phyloP scores from a whole-genome alignment of 2,113 vertebrate genomes.

The Todiramphus chloris region DNA sequence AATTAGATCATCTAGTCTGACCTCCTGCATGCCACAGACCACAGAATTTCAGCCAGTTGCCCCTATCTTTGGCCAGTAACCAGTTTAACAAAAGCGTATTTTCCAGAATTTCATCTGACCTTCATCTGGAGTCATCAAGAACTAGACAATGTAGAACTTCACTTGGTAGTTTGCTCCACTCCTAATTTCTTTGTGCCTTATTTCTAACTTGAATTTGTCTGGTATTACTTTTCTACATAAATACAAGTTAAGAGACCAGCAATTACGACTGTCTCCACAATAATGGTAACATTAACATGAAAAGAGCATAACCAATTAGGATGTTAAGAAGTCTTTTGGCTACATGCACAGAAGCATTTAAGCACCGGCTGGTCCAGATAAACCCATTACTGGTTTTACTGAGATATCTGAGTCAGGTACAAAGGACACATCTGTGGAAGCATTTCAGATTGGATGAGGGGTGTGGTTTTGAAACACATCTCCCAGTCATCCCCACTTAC shows the following conservation, averaged over 20 bases:
- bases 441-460: background rate
- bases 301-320: background rate
- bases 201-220: background rate
- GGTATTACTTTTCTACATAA: conserved; percentile 11
- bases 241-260: background rate
- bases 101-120: conserved; percentile 57
- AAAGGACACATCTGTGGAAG: background rate
- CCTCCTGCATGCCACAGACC: conserved; percentile 32
- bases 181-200: background rate
- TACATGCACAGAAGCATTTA: background rate
- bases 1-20: conserved; percentile 59
- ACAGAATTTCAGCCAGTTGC: conserved; percentile 45
- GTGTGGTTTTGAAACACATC: background rate
- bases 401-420: background rate
- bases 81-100: conserved; percentile 45
- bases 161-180: background rate
- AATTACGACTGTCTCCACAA: background rate
- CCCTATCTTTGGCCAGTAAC: conserved; percentile 12
- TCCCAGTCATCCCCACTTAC: background rate
- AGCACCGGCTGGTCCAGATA: background rate
- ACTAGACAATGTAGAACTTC: conserved; percentile 32
- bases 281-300: background rate
- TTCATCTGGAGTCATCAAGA: conserved; percentile 39
- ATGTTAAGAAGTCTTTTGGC: background rate
- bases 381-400: background rate